A percentile compares a stretch with the other conserved stretches of the same genome.
These are phyloP conservation scores for Ameiurus melas DNA, from an alignment of 2,113 vertebrate species.

Conservation along the genomic window DNA sequence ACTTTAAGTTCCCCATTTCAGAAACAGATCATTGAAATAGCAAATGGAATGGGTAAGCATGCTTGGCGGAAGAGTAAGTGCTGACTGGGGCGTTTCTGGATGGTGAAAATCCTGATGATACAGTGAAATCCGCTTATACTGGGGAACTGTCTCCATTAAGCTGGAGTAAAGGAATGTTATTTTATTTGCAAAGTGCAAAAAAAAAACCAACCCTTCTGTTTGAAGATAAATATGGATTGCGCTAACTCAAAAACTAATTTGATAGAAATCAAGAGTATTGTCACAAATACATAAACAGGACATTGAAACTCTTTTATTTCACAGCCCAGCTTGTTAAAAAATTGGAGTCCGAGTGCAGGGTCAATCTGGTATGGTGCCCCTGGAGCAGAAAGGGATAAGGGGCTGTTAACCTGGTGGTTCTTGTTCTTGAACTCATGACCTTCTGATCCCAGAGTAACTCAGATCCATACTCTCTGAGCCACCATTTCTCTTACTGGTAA, in stretches of 20 bases:
- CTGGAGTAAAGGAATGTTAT: slow-evolving; percentile 23
- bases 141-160: slow-evolving; percentile 24
- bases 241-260: background rate
- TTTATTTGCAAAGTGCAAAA: slow-evolving; percentile 23
- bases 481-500: background rate
- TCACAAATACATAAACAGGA: background rate
- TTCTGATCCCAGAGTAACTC: background rate
- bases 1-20: slow-evolving; percentile 33
- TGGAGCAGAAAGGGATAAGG: background rate
- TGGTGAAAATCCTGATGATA: slow-evolving; percentile 31
- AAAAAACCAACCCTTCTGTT: background rate
- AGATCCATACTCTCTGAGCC: background rate
- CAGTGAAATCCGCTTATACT: slow-evolving; percentile 37
- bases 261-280: background rate
- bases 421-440: background rate
- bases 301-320: background rate
- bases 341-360: background rate
- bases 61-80: slow-evolving; percentile 26
- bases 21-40: slow-evolving; percentile 22
- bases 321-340: background rate
- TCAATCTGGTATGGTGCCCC: background rate
- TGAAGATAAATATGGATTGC: background rate
- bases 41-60: slow-evolving; percentile 30
- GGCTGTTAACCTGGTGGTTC: background rate
- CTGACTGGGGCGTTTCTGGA: slow-evolving; percentile 30